Evolutionary conservation across 2,113 vertebrate species (phyloP).

Genomic region (Ochotona curzoniae): DNA sequence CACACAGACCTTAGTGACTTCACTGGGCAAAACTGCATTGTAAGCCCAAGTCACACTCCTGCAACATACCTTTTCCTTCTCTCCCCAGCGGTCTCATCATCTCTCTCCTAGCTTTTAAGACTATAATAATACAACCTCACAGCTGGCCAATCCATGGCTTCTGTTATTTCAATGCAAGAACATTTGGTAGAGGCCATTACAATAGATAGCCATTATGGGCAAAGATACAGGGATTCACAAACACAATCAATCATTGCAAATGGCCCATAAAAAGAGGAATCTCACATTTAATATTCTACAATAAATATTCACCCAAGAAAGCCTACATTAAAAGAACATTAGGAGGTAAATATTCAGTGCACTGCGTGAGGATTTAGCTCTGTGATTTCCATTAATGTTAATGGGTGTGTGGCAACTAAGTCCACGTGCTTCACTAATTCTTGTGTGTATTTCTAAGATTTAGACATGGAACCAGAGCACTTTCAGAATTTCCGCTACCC

Average conservation of each 20-base stretch:
- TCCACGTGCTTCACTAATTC: slow-evolving; percentile 51
- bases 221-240: slow-evolving; percentile 73
- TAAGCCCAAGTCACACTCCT: slow-evolving; percentile 30
- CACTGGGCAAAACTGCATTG: slow-evolving; percentile 58
- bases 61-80: slow-evolving; percentile 63
- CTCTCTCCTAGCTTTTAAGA: slow-evolving; percentile 65
- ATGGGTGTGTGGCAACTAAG: slow-evolving; percentile 63
- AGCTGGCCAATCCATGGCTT: slow-evolving; percentile 43
- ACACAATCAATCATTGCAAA: slow-evolving; percentile 64
- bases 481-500: not conserved
- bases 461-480: not conserved
- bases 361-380: not conserved
- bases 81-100: slow-evolving; percentile 63
- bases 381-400: slow-evolving; percentile 63
- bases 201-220: slow-evolving; percentile 64
- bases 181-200: slow-evolving; percentile 60
- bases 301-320: slow-evolving; percentile 82
- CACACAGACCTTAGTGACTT: slow-evolving; percentile 63
- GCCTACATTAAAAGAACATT: slow-evolving; percentile 75
- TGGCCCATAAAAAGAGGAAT: slow-evolving; percentile 72
- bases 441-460: slow-evolving; percentile 52
- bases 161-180: slow-evolving; percentile 65
- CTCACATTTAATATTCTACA: slow-evolving; percentile 76
- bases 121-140: not conserved
- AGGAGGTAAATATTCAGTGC: slow-evolving; percentile 70